Base-by-base conservation (phyloP, 1,140 invertebrate species). In the Diorhabda elongata region DNA sequence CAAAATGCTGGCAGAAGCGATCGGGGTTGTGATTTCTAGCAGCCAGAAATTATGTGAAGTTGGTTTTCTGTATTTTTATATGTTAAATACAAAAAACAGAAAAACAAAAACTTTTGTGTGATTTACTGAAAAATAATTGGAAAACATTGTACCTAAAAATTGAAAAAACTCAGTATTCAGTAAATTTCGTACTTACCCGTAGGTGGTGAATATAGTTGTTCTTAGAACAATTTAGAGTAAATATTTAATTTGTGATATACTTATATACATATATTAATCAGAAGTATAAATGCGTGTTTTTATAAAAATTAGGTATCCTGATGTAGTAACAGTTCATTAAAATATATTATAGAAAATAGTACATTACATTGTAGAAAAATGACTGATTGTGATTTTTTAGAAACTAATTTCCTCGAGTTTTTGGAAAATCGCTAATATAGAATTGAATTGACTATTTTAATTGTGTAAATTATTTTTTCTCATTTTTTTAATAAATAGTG, bases 381-480 rank as follows among this genome's bases (percentile, higher is more conserved):
- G 69, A 71, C 69, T 71, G 69, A 71, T 64, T 71, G 41, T 69
- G 43, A 41, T 64, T 69, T 61, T 69, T 65, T 59, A 63, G 42
- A 68, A 66, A 61, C 8, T 62, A 66, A n/a, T 44, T 57, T 43
- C 11, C 59, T 42, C 26, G 64, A 45, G 42, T 56, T 69, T 66
- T 45, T 52, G 43, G 44, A 69, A 70, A 70, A 58, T 47, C 68
- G 65, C 63, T 57, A 71, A 64, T 69, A 26, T 64, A 63, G 47
- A 60, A 64, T 70, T 65, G 58, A 61, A 47, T 71, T 67, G 64
- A 67, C 64, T 26, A 58, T 70, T 63, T 60, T n/a, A 52, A 52
- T 71, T 67, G 61, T 69, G 71, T 69, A 72, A 58, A 71, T 71
- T 73, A 71, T 72, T 71, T 71, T 65, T 70, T 73, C 42, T 66